Conservation (phyloP, 2,888 invertebrate genomes). For the Eulithis testata region DNA sequence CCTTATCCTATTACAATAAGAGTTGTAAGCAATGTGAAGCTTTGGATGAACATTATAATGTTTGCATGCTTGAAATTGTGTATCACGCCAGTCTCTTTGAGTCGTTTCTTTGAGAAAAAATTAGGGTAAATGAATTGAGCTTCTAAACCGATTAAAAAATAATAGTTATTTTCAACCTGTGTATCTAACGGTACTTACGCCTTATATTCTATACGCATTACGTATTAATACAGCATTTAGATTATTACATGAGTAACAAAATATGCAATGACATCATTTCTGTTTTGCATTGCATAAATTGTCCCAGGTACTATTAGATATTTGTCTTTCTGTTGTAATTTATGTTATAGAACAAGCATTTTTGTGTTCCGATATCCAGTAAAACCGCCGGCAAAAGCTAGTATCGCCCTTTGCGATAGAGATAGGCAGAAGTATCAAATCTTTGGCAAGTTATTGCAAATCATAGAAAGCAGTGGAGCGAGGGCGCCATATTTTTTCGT, state of each 20-base stretch:
- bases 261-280: too few relatives aligned
- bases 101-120: slow-evolving; percentile 39
- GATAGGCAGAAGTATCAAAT: neutral
- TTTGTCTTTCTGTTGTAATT: too few relatives aligned
- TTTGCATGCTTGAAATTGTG: slow-evolving; percentile 60
- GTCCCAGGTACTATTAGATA: too few relatives aligned
- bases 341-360: too few relatives aligned
- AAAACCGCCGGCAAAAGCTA: neutral
- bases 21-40: slow-evolving; percentile 10
- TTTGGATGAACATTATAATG: slow-evolving; percentile 40
- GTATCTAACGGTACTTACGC: too few relatives aligned
- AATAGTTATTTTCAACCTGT: too few relatives aligned
- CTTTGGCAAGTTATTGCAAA: slow-evolving; percentile 23
- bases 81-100: slow-evolving; percentile 53
- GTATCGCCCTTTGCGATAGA: slow-evolving; percentile 1
- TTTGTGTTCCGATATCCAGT: neutral
- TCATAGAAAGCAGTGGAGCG: slow-evolving; percentile 28
- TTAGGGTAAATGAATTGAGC: slow-evolving; percentile 10
- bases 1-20: slow-evolving; percentile 38
- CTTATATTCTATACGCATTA: too few relatives aligned
- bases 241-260: too few relatives aligned
- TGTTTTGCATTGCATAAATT: too few relatives aligned
- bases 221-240: too few relatives aligned
- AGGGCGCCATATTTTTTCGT: slow-evolving; percentile 35
- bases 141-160: neutral